Evolutionary conservation across 2,888 invertebrate species (phyloP).

Genomic region (Rhaphigaster nebulosa): DNA sequence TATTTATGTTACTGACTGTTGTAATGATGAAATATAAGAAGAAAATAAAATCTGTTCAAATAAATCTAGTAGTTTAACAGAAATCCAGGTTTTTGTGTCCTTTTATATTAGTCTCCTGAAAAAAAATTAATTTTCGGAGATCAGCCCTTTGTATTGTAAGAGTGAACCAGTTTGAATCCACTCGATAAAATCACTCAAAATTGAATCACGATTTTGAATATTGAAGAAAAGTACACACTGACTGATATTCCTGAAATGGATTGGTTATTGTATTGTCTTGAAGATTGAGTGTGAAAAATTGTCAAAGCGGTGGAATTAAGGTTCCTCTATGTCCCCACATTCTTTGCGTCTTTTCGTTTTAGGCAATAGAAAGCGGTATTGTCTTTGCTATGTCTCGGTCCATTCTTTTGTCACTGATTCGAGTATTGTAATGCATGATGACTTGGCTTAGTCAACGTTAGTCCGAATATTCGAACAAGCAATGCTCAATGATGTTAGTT

Average conservation of each 20-base stretch:
- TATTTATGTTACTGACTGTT: no score
- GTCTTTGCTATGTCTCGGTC: not conserved
- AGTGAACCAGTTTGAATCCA: no score
- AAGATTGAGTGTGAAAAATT: not conserved
- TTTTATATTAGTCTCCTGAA: no score
- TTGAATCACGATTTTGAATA: not conserved
- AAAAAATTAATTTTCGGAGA: no score
- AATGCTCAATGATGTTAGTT: not conserved
- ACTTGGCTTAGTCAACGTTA: not conserved
- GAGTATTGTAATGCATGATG: not conserved
- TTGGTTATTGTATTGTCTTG: not conserved
- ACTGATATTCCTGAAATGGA: not conserved
- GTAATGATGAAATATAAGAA: no score
- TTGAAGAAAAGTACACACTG: not conserved
- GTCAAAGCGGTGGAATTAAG: not conserved
- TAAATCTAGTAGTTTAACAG: no score
- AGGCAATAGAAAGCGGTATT: not conserved
- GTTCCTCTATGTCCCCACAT: not conserved
- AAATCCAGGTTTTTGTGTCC: no score
- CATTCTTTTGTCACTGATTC: not conserved
- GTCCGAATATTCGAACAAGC: not conserved
- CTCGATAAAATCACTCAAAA: no score
- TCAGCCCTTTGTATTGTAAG: no score
- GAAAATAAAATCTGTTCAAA: no score
- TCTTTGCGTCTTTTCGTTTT: not conserved